These are phyloP conservation scores for Eulemur mongoz DNA, from an alignment of 2,797 vertebrate species.

Conservation along the genomic window DNA sequence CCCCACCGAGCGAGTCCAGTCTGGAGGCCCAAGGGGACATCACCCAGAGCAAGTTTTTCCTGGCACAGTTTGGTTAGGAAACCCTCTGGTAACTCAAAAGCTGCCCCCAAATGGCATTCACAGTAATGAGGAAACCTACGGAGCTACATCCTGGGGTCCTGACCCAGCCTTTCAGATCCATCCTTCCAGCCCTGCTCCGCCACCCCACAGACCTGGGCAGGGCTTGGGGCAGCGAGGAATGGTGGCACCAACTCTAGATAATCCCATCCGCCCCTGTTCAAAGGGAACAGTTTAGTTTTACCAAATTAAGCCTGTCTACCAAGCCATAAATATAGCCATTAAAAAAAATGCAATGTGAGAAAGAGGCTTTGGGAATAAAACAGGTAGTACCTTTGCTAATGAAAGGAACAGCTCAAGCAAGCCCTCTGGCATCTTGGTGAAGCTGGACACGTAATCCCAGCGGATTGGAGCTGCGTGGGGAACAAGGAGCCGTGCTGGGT, in stretches of 20 bases:
- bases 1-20: rapidly evolving
- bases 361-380: neutral
- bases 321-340: neutral
- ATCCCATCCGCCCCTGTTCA: neutral
- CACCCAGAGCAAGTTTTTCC: neutral
- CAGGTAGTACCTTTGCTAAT: neutral
- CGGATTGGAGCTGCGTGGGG: neutral
- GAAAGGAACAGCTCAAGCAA: neutral
- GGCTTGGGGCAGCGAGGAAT: neutral
- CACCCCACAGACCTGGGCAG: neutral
- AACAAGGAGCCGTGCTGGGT: neutral
- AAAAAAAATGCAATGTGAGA: neutral
- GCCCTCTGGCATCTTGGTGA: neutral
- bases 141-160: neutral
- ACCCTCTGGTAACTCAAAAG: neutral
- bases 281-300: neutral
- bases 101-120: neutral
- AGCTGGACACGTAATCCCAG: neutral
- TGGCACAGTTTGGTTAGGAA: neutral
- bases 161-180: neutral
- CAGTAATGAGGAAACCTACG: neutral
- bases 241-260: neutral
- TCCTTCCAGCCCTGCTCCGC: neutral
- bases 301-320: neutral
- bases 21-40: rapidly evolving